These are phyloP conservation scores for Portevinia maculata DNA, from an alignment of 2,888 invertebrate genomes.

Conservation along the genomic window DNA sequence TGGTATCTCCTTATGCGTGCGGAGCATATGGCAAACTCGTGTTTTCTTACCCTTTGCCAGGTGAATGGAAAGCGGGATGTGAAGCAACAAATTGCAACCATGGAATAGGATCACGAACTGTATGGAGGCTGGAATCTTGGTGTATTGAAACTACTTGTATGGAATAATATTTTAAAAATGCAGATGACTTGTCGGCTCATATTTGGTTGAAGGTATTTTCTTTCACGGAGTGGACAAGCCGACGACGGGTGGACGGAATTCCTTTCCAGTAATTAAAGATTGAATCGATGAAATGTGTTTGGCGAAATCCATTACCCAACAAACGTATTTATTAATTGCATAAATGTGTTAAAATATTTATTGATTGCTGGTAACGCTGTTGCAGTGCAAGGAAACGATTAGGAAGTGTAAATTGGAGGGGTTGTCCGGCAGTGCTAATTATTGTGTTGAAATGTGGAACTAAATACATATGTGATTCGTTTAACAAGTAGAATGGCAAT, in stretches of 20 bases:
- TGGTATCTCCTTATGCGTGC: constrained; percentile 66
- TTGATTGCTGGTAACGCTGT: constrained; percentile 30
- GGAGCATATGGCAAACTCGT: constrained; percentile 67
- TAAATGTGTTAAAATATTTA: constrained; percentile 67
- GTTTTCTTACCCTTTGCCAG: constrained; percentile 66
- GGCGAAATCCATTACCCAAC: constrained; percentile 23
- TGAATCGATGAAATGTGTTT: constrained; percentile 29
- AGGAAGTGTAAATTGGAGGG: constrained; percentile 38
- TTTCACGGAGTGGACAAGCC: not conserved
- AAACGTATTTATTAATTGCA: constrained; percentile 53
- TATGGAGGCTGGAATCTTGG: constrained; percentile 50
- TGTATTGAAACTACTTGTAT: constrained; percentile 59
- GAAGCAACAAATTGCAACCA: constrained; percentile 62
- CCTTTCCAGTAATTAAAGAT: constrained; percentile 38
- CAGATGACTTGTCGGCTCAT: constrained; percentile 58
- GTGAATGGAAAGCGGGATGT: not conserved
- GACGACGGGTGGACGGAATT: constrained; percentile 5
- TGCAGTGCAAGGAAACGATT: constrained; percentile 21
- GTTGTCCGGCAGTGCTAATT: not conserved
- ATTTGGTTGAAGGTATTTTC: constrained; percentile 59
- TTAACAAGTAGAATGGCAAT: not conserved
- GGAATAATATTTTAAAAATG: constrained; percentile 69
- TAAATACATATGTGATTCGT: not conserved
- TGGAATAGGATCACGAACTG: constrained; percentile 64
- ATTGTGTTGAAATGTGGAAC: not conserved